Evolutionary conservation across 1,140 invertebrate species (phyloP).

Genomic region (Zaprionus ghesquierei): DNA sequence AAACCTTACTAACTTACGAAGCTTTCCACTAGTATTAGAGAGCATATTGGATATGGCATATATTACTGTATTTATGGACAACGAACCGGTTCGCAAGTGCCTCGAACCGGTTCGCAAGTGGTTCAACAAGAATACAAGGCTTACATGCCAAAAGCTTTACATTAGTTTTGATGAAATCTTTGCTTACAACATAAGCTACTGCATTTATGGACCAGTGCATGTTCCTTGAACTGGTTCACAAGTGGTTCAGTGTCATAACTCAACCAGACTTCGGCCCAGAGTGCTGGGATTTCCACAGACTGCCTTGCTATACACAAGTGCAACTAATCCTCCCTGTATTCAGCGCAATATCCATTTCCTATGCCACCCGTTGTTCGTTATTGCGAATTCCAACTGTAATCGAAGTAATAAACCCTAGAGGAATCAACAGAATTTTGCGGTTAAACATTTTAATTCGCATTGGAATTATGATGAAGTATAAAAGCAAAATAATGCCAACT

Average conservation of each 20-base stretch:
- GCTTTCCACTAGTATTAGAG: neutral
- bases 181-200: neutral
- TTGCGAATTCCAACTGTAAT: neutral
- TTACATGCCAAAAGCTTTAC: neutral
- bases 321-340: neutral
- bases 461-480: conserved; percentile 65
- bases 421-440: conserved; percentile 18
- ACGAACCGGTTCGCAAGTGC: too few relatives aligned
- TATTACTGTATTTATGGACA: neutral
- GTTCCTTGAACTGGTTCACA: neutral
- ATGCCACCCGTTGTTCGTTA: too few relatives aligned
- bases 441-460: conserved; percentile 47
- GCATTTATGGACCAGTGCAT: neutral
- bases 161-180: too few relatives aligned
- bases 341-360: neutral
- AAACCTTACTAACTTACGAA: too few relatives aligned
- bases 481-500: conserved; percentile 64
- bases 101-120: neutral
- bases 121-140: neutral
- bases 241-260: neutral
- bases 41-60: neutral
- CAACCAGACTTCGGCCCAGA: neutral
- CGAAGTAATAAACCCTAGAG: conserved; percentile 27
- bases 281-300: neutral
- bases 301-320: neutral